Evolutionary conservation across 2,888 invertebrate genomes (phyloP).

Genomic region (Scrobipalpa costella): DNA sequence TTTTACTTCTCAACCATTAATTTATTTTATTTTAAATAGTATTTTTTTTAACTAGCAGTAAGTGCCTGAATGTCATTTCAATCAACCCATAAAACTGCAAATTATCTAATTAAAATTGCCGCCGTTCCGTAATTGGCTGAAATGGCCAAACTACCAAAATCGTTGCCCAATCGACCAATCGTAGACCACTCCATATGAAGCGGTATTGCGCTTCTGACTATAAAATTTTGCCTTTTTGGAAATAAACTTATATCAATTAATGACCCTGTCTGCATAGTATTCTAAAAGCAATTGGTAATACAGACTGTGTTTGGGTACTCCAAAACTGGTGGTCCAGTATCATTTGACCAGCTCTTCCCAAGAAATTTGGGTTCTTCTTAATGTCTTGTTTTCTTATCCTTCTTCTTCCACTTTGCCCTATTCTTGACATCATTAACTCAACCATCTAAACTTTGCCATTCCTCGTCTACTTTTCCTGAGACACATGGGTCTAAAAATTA

Average conservation of each 20-base stretch:
- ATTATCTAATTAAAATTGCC: constrained; percentile 22
- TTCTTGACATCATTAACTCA: no score
- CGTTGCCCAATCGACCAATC: constrained; percentile 24
- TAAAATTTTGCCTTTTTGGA: not conserved
- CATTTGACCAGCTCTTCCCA: no score
- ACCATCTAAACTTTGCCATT: no score
- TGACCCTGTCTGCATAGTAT: not conserved
- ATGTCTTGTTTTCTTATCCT: no score
- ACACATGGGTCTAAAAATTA: no score
- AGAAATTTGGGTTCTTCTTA: no score
- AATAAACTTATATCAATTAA: not conserved
- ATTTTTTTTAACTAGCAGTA: not conserved
- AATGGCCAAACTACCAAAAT: constrained; percentile 10
- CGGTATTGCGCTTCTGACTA: not conserved
- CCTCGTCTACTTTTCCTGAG: no score
- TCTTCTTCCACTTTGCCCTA: no score
- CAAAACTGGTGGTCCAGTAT: no score
- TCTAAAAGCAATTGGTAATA: not conserved
- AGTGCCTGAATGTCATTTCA: constrained; percentile 9
- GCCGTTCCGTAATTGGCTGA: constrained; percentile 25
- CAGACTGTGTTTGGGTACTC: not conserved
- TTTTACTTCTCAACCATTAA: no score
- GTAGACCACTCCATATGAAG: not conserved
- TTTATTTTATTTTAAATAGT: no score
- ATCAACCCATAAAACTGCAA: constrained; percentile 19